phyloP scores from a whole-genome alignment of 2,113 vertebrate genomes.

The Taurulus bubalis region DNA sequence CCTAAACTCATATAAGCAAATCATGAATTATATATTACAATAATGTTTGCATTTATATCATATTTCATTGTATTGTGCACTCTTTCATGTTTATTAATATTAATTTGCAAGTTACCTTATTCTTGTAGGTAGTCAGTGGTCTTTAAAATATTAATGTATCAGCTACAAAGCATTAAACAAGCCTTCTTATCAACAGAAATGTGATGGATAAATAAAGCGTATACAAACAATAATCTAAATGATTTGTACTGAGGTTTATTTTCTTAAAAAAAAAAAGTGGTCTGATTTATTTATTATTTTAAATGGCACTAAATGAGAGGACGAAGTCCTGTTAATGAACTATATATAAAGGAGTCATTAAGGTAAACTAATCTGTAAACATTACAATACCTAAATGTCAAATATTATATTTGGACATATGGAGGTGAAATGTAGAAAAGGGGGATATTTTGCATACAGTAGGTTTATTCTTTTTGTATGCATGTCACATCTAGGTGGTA shows the following conservation, averaged over 20 bases:
- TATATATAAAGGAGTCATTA: background rate
- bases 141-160: background rate
- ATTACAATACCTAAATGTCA: background rate
- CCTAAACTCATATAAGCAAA: background rate
- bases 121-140: background rate
- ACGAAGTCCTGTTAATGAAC: background rate
- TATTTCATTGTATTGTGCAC: background rate
- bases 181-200: background rate
- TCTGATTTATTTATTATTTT: background rate
- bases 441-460: background rate
- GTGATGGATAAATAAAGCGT: background rate
- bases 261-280: background rate
- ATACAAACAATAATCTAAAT: background rate
- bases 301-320: background rate
- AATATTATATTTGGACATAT: background rate
- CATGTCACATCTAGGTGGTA: background rate
- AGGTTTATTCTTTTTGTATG: background rate
- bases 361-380: background rate
- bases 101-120: no score
- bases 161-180: background rate
- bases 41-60: background rate
- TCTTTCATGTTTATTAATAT: background rate
- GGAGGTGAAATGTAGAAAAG: background rate
- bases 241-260: background rate
- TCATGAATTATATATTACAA: background rate